phyloP scores from a whole-genome alignment of 2,888 invertebrate genomes.

The Saturnia pavonia region DNA sequence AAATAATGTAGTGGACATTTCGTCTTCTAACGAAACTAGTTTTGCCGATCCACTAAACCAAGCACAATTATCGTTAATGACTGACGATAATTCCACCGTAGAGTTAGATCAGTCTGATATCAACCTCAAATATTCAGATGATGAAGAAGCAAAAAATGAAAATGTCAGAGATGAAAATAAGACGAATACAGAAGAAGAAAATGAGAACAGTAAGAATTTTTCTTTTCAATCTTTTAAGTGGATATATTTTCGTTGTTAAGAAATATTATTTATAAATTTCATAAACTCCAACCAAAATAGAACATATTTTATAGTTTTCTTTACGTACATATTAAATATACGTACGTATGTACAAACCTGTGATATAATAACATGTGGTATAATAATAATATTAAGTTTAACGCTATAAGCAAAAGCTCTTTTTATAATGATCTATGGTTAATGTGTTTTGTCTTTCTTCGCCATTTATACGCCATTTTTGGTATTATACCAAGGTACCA shows the following conservation, averaged over 20 bases:
- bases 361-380: background rate
- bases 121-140: constrained; percentile 59
- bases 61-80: constrained; percentile 60
- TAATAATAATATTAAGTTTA: background rate
- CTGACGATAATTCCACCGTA: constrained; percentile 64
- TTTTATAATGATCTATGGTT: background rate
- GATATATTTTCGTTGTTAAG: background rate
- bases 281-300: background rate
- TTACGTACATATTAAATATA: too few relatives aligned
- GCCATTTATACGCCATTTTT: too few relatives aligned
- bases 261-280: background rate
- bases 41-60: constrained; percentile 52
- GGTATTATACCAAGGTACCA: too few relatives aligned
- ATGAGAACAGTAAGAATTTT: background rate
- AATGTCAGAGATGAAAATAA: background rate
- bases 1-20: constrained; percentile 15
- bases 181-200: constrained; percentile 29
- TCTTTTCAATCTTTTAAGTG: background rate
- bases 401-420: background rate
- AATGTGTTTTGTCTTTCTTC: too few relatives aligned
- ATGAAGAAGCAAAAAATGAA: constrained; percentile 34
- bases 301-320: background rate
- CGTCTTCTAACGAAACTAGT: constrained; percentile 20
- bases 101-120: constrained; percentile 54
- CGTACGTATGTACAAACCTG: too few relatives aligned